These are phyloP conservation scores for Fragum whitleyi DNA, from an alignment of 2,888 invertebrate genomes.

Conservation along the genomic window DNA sequence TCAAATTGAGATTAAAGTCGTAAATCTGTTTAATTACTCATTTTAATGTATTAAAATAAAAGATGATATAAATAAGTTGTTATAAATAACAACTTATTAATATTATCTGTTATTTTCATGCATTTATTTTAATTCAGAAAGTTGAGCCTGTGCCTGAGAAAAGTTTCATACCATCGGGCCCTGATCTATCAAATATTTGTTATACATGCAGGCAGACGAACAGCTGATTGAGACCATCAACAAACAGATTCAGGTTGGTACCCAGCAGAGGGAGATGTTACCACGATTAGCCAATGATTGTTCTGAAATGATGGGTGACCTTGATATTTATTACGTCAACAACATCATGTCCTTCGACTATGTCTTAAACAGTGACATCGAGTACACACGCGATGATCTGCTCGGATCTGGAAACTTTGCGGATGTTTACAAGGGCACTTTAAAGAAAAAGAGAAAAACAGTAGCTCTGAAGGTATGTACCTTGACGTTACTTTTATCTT, in stretches of 20 bases:
- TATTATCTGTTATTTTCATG: too few relatives aligned
- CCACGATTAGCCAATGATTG: constrained; percentile 43
- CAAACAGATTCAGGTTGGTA: constrained; percentile 55
- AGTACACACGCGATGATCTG: constrained; percentile 52
- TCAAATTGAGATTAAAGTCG: too few relatives aligned
- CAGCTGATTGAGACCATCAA: constrained; percentile 70
- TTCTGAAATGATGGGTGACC: constrained; percentile 59
- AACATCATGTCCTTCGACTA: constrained; percentile 76
- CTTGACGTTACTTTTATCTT: too few relatives aligned
- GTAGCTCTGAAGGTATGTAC: constrained; percentile 51
- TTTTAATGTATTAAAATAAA: too few relatives aligned
- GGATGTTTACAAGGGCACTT: constrained; percentile 64
- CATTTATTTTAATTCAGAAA: too few relatives aligned
- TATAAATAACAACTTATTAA: too few relatives aligned
- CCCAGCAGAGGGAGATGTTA: constrained; percentile 37
- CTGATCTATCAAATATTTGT: too few relatives aligned
- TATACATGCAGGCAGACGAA: constrained; percentile 71
- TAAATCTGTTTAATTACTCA: too few relatives aligned
- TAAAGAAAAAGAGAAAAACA: constrained; percentile 45
- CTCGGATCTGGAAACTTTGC: constrained; percentile 78
- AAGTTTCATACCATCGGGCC: too few relatives aligned
- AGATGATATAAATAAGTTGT: too few relatives aligned
- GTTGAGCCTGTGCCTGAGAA: too few relatives aligned
- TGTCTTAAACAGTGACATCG: constrained; percentile 9
- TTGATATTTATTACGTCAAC: constrained; percentile 77